Evolutionary conservation across 2,888 invertebrate genomes (phyloP).

Genomic region (Chironomus riparius): DNA sequence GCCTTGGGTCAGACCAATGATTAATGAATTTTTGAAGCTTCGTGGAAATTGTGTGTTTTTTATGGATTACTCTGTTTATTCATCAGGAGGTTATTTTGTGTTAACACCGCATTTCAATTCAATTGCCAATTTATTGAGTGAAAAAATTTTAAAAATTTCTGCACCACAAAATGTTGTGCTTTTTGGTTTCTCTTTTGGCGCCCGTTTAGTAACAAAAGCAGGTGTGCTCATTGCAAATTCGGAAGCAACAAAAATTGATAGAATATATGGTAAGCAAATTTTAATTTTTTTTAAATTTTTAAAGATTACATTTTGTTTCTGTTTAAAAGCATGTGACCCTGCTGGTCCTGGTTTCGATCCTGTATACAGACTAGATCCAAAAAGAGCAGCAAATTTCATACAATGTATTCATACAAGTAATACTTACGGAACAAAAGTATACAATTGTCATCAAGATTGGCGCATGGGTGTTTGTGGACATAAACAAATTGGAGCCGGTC

Average conservation of each 20-base stretch:
- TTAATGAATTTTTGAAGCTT: slow-evolving; percentile 28
- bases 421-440: not conserved
- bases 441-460: slow-evolving; percentile 15
- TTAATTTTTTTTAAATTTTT: too few species aligned
- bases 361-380: not conserved
- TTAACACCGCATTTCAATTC: slow-evolving; percentile 29
- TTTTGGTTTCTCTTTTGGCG: slow-evolving; percentile 12
- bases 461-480: slow-evolving; percentile 15
- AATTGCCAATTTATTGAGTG: slow-evolving; percentile 29
- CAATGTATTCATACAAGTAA: slow-evolving; percentile 15
- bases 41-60: slow-evolving; percentile 33
- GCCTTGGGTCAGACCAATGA: not conserved
- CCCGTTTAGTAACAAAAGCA: not conserved
- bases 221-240: not conserved
- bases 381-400: not conserved
- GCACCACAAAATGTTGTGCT: not conserved
- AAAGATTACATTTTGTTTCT: not conserved
- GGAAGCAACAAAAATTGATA: not conserved
- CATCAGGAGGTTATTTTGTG: slow-evolving; percentile 30
- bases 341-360: not conserved
- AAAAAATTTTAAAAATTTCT: slow-evolving; percentile 30
- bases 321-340: not conserved
- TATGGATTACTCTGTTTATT: slow-evolving; percentile 32
- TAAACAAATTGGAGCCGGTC: not conserved
- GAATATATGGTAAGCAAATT: not conserved